These are phyloP conservation scores for Hylaeus anthracinus DNA, from an alignment of 1,140 invertebrate genomes.

Conservation along the genomic window DNA sequence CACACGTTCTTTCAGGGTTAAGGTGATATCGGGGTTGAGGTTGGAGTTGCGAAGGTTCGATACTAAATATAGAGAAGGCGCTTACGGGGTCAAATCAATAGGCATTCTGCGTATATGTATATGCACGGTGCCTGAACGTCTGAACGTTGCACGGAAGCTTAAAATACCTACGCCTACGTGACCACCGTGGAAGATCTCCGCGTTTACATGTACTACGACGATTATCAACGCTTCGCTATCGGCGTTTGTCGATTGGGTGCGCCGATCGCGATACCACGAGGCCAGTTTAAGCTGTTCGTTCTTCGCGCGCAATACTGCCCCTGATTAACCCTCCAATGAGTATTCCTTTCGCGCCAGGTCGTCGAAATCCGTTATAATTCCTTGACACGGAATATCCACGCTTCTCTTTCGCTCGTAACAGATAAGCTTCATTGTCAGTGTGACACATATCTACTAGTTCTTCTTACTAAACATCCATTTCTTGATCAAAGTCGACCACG, in stretches of 20 bases:
- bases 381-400: background rate
- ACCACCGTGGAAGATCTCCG: slow-evolving; percentile 1
- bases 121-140: slow-evolving; percentile 35
- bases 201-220: background rate
- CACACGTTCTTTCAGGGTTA: slow-evolving; percentile 60
- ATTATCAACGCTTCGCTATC: background rate
- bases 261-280: background rate
- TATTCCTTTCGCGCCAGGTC: background rate
- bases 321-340: background rate
- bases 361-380: background rate
- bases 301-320: background rate
- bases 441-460: no score
- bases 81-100: slow-evolving; percentile 69
- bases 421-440: no score
- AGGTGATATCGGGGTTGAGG: slow-evolving; percentile 54
- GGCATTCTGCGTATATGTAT: slow-evolving; percentile 51
- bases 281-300: no score
- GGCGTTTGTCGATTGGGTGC: background rate
- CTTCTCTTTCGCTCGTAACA: no score
- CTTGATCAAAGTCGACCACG: no score
- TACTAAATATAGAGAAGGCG: slow-evolving; percentile 68
- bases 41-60: slow-evolving; percentile 58
- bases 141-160: slow-evolving; percentile 23
- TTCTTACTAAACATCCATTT: no score
- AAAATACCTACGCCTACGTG: slow-evolving; percentile 30